Conservation (phyloP, 2,888 invertebrate genomes). For the Amaurobius ferox region DNA sequence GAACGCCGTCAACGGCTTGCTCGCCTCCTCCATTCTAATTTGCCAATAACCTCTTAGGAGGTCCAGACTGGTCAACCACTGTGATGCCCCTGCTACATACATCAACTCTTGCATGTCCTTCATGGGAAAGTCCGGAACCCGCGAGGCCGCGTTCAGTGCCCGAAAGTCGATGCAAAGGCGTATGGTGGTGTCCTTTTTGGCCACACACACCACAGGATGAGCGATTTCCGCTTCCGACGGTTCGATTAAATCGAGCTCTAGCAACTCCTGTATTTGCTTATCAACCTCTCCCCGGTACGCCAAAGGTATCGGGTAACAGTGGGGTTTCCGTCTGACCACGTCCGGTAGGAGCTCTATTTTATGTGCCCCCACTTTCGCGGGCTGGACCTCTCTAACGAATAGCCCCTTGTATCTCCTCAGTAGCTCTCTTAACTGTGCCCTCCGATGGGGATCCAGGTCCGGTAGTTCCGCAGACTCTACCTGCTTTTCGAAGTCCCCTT, state of each 20-base stretch:
- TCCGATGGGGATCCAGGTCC: neutral
- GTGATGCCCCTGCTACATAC: neutral
- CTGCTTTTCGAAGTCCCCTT: neutral
- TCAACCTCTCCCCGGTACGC: neutral
- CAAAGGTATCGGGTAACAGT: neutral
- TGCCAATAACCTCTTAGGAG: constrained; percentile 13
- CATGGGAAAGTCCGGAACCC: neutral
- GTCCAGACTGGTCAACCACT: constrained; percentile 24
- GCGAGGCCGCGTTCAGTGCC: neutral
- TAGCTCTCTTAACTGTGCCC: neutral
- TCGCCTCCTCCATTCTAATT: neutral
- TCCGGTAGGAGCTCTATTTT: neutral
- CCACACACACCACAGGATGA: constrained; percentile 25
- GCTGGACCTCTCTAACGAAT: neutral
- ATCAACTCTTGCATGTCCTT: constrained; percentile 8
- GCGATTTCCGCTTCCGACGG: constrained; percentile 15
- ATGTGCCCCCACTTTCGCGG: neutral
- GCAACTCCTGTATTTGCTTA: neutral
- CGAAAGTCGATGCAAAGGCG: neutral
- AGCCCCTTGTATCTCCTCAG: neutral
- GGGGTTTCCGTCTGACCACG: neutral
- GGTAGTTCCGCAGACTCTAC: no score
- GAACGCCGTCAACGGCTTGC: neutral
- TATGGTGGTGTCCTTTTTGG: constrained; percentile 8
- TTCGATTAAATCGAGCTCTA: constrained; percentile 20